Base-by-base conservation (phyloP, 2,888 invertebrate genomes). In the Acanthacorydalis orientalis region DNA sequence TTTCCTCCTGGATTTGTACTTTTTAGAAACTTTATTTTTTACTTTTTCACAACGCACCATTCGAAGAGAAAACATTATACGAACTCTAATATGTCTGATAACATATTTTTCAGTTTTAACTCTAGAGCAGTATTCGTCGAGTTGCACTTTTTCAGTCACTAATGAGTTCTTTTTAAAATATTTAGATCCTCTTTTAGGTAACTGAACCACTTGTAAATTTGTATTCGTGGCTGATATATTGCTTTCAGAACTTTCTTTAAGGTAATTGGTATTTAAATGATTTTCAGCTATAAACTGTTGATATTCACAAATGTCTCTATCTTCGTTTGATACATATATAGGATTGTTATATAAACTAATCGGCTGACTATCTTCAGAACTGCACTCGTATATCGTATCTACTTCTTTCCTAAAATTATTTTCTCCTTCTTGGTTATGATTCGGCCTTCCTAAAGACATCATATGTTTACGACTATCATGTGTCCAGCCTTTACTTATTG, bases 11-110 rank as follows among this genome's bases (percentile, higher is more conserved):
- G 12, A 37, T 14, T 37, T 37, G 12, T 14, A 14, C 10, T 9
- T 37, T 7, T 37, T 37, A 7, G n/a, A 12, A 9, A 12, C 37
- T 37, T 37, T 37, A 37, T 37, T 37, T 37, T 37, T 37, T 1
- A 37, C 10, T 52, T 69, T 74, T 58, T 70, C 68, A 48, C 73
- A 70, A 48, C 70, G 62, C 23, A 77, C 70, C 66, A 80, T 70
- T 50, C 80, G 68, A 51, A 82, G 63, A 10, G 79, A 78, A 55
- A 81, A 64, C 73, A 81, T 78, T 43, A 81, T 74, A 12, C 80
- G 68, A 15, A 81, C 74, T 48, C 77, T 68, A 23, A 81, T 74
- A 57, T 80, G 77, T 23, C 77, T 65, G 46, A 77, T 77, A 1
- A 77, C 73, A 55, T 75, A 73, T 51, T 74, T 71, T 54, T 77